Percentiles rank a stretch among this genome's conserved stretches.
These are phyloP conservation scores for Drosophila funebris DNA, from an alignment of 1,140 invertebrate species.

Conservation along the genomic window DNA sequence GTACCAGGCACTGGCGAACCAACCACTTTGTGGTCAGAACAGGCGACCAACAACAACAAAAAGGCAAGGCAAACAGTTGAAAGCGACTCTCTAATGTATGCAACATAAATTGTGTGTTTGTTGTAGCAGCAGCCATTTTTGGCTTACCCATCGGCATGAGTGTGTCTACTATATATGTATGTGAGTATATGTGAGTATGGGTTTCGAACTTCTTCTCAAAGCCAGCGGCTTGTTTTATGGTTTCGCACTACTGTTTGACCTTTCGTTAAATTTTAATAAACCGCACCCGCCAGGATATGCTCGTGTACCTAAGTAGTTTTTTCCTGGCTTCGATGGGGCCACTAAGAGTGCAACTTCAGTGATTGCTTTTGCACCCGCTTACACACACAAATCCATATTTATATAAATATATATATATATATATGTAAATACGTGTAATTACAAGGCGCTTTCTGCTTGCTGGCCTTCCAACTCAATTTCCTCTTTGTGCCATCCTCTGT, in stretches of 20 bases:
- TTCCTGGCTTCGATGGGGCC: constrained; percentile 9
- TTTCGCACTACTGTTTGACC: constrained; percentile 77
- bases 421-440: constrained; percentile 6
- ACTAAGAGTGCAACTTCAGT: constrained; percentile 15
- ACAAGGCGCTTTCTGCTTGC: constrained; percentile 15
- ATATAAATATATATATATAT: background rate
- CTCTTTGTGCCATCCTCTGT: constrained; percentile 37
- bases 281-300: constrained; percentile 19
- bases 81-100: constrained; percentile 62
- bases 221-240: constrained; percentile 81
- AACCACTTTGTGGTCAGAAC: constrained; percentile 45
- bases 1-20: background rate
- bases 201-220: constrained; percentile 38
- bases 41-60: constrained; percentile 16
- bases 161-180: constrained; percentile 25
- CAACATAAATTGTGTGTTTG: constrained; percentile 72
- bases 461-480: constrained; percentile 71
- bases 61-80: background rate
- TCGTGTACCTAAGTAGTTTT: constrained; percentile 36
- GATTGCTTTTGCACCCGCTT: constrained; percentile 9
- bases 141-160: constrained; percentile 45
- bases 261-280: constrained; percentile 79
- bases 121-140: constrained; percentile 54
- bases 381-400: background rate
- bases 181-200: constrained; percentile 36